A percentile compares a stretch with the other conserved stretches of the same genome.
Evolutionary conservation across 2,888 invertebrate genomes (phyloP).

Genomic region (Drosophila limbata): DNA sequence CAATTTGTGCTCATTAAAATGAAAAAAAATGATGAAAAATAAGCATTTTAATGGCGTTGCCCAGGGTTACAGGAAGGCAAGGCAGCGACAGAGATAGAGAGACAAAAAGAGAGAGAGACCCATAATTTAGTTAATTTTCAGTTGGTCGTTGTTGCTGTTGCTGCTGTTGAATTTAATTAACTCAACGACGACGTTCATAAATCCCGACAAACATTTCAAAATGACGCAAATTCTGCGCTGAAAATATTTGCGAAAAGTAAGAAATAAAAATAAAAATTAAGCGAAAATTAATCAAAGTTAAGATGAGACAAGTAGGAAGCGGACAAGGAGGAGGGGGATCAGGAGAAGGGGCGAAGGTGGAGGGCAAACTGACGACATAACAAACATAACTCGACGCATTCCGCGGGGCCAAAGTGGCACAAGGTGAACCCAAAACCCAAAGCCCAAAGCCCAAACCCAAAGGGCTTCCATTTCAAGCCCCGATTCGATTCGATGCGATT

Average conservation of each 20-base stretch:
- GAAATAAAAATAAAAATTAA: conserved; percentile 81
- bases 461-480: conserved; percentile 40
- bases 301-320: conserved; percentile 11
- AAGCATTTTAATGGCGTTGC: conserved; percentile 66
- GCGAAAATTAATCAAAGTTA: conserved; percentile 76
- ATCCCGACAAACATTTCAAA: conserved; percentile 72
- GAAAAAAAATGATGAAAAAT: conserved; percentile 57
- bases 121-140: conserved; percentile 77
- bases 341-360: conserved; percentile 1
- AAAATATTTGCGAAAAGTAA: conserved; percentile 69
- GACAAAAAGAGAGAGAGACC: conserved; percentile 12
- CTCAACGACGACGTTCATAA: conserved; percentile 72
- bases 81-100: not conserved
- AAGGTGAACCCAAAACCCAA: conserved; percentile 57
- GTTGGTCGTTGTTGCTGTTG: conserved; percentile 11
- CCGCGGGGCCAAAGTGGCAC: conserved; percentile 77
- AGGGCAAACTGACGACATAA: conserved; percentile 59
- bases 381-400: conserved; percentile 75
- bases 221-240: conserved; percentile 69
- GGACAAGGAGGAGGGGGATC: conserved; percentile 2
- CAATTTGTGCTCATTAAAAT: conserved; percentile 77
- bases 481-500: conserved; percentile 37
- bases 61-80: conserved; percentile 53
- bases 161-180: conserved; percentile 68
- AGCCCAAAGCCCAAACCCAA: conserved; percentile 23